Conservation (phyloP, 2,888 invertebrate species). For the Eristalis arbustorum region DNA sequence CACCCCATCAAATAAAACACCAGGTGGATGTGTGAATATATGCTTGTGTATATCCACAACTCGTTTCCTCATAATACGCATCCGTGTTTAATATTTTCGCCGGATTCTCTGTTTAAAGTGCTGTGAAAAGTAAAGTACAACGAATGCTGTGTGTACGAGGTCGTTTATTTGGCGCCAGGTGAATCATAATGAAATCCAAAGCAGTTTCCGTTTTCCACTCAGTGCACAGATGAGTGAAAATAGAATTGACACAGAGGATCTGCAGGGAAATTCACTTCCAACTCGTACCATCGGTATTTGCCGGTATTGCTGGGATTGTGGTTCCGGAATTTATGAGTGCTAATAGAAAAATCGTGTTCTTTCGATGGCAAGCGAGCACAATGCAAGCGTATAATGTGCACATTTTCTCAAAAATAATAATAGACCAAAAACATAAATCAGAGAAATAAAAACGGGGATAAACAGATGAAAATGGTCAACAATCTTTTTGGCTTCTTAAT, state of each 20-base stretch:
- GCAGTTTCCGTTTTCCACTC: slow-evolving; percentile 5
- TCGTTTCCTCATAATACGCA: not conserved
- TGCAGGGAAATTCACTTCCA: not conserved
- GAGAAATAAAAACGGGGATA: not conserved
- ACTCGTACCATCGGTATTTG: not conserved
- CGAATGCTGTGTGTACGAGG: not conserved
- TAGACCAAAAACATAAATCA: not conserved
- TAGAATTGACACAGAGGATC: not conserved
- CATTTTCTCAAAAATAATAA: not conserved
- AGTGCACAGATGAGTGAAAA: not conserved
- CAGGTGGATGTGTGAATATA: not conserved
- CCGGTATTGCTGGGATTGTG: not conserved
- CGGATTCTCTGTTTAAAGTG: slow-evolving; percentile 1
- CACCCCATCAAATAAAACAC: not conserved
- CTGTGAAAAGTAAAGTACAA: not conserved
- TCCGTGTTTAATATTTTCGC: slow-evolving; percentile 1
- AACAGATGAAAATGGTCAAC: not conserved
- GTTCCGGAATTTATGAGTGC: not conserved
- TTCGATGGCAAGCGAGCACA: not conserved
- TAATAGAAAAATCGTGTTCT: not conserved
- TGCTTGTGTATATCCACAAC: not conserved
- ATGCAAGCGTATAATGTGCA: not conserved
- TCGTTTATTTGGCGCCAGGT: slow-evolving; percentile 20
- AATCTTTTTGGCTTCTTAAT: not conserved
- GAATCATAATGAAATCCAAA: slow-evolving; percentile 5